Base-by-base conservation (phyloP, 2,888 invertebrate species). In the Augochlorella aurata region DNA sequence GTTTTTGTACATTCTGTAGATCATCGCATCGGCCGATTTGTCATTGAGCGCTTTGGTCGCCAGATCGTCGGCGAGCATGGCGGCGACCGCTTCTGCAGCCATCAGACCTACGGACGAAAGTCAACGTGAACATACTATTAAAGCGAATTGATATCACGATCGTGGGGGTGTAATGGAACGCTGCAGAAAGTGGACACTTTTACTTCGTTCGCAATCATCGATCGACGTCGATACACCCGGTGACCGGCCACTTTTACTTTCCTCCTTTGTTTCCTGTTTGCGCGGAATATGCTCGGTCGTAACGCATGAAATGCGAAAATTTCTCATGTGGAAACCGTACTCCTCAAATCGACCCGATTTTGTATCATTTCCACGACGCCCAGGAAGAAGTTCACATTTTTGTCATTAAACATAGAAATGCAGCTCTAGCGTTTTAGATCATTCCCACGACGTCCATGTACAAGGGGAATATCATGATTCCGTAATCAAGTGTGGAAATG, bases 11-110 rank as follows among this genome's bases (percentile, higher is more conserved):
- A 93, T 92, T 82, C 88, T 92, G 85, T 92, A 93, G 38, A 93
- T 90, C 77, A 92, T 90, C 24, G 92, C 90, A 72, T 93, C 93
- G 63, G 92, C 88, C 18, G 89, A 88, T 85, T 90, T 90, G 68
- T 93, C 93, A 85, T 85, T 92, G 29, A 93, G 89, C 16, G 91
- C 92, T 74, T 93, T 93, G 21, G 90, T 92, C 7, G 93, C 90
- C 82, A 93, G 86, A 79, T 93, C 93, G 76, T 93, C 93, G 74
- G 91, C 92, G 45, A 93, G 88, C 93, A 93, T 93, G 45, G 93
- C 93, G 16, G 93, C 93, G 16, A 93, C 92, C 68, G 93, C 93
- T 87, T 93, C 93, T 45, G 93, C 93, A 49, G 93, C 93, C 92
- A 91, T 91, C 77, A 92, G 88, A 87, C 93, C 93, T 93, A 88